Evolutionary conservation across 2,888 invertebrate species (phyloP).

Genomic region (Corythucha ciliata): DNA sequence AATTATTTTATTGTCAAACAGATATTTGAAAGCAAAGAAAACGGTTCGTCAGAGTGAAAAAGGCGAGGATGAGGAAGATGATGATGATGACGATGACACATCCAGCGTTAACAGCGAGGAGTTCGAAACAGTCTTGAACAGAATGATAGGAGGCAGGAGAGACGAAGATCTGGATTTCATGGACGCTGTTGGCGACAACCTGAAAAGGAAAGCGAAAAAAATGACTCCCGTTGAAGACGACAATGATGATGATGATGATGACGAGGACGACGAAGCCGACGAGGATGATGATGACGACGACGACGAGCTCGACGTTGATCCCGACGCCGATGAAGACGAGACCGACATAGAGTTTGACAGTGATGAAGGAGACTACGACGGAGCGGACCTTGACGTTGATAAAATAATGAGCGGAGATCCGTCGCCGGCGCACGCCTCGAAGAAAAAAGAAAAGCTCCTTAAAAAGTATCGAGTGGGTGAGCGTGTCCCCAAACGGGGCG

Average conservation of each 20-base stretch:
- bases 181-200: constrained; percentile 41
- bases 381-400: constrained; percentile 17
- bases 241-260: constrained; percentile 35
- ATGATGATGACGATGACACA: constrained; percentile 48
- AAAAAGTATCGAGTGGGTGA: background rate
- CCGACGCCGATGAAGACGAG: constrained; percentile 41
- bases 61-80: constrained; percentile 25
- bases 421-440: background rate
- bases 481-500: constrained; percentile 3
- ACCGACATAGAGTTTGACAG: constrained; percentile 39
- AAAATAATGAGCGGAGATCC: too few species aligned
- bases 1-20: constrained; percentile 41
- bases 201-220: constrained; percentile 38
- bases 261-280: constrained; percentile 41
- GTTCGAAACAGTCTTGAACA: constrained; percentile 59
- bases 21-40: constrained; percentile 45
- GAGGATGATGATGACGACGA: constrained; percentile 42
- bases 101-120: constrained; percentile 70
- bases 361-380: constrained; percentile 26
- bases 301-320: constrained; percentile 43
- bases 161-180: constrained; percentile 55
- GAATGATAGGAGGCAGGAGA: constrained; percentile 43
- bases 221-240: constrained; percentile 19
- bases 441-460: constrained; percentile 2
- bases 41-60: too few species aligned